These are phyloP conservation scores for Ia io DNA, from an alignment of 2,113 vertebrate genomes.

Conservation along the genomic window DNA sequence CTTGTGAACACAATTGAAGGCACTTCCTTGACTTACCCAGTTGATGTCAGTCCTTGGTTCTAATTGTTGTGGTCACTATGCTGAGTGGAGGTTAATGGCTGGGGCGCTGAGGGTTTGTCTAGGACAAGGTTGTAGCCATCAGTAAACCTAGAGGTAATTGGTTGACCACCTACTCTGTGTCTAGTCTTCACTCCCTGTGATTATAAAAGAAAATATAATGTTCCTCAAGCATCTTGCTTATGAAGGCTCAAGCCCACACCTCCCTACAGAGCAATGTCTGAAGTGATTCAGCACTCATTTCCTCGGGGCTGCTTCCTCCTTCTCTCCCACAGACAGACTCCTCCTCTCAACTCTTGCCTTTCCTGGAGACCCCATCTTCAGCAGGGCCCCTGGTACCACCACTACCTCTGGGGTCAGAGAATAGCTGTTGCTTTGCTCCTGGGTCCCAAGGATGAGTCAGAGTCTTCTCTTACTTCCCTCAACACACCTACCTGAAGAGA, in stretches of 20 bases:
- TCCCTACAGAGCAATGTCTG: not conserved
- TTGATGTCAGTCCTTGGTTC: not conserved
- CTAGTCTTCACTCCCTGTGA: not conserved
- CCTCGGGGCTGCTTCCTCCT: not conserved
- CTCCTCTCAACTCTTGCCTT: not conserved
- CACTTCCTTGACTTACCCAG: not conserved
- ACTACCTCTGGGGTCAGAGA: not conserved
- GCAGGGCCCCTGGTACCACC: too few relatives aligned
- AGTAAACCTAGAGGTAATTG: not conserved
- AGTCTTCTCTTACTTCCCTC: not conserved
- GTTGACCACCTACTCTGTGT: not conserved
- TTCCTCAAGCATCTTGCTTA: not conserved
- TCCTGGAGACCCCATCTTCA: not conserved
- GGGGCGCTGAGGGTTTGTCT: rapidly evolving
- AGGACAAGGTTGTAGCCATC: rapidly evolving
- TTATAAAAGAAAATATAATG: not conserved
- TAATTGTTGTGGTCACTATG: not conserved
- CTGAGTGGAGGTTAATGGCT: not conserved
- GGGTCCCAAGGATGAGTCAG: not conserved
- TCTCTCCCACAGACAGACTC: not conserved
- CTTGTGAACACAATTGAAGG: not conserved
- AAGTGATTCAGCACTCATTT: not conserved
- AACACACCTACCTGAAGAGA: not conserved
- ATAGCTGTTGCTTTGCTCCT: not conserved
- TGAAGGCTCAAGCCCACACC: not conserved